Percentiles rank a stretch among this genome's conserved stretches.
Evolutionary conservation across 2,888 invertebrate genomes (phyloP).

Genomic region (Brachylomia viminalis): DNA sequence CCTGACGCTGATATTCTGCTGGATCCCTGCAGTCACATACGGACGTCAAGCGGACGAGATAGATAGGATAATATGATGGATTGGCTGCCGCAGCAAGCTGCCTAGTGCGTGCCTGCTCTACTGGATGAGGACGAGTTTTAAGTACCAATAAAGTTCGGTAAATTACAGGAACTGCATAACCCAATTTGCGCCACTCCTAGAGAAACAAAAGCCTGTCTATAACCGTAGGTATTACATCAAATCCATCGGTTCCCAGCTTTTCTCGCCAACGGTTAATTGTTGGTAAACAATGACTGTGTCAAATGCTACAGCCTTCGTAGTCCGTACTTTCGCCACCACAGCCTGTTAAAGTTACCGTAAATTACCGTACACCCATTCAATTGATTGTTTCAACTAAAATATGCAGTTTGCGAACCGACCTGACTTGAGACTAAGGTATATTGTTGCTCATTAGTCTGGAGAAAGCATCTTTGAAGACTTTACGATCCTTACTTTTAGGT

Average conservation of each 20-base stretch:
- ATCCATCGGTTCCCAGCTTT: slow-evolving; percentile 34
- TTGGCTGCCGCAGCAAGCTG: too few relatives aligned
- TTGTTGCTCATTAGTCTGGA: slow-evolving; percentile 39
- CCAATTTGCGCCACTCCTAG: neutral
- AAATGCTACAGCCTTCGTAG: slow-evolving; percentile 41
- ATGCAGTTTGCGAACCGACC: slow-evolving; percentile 37
- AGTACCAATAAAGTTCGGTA: neutral
- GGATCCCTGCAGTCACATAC: too few relatives aligned
- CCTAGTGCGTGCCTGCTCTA: too few relatives aligned
- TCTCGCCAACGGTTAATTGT: slow-evolving; percentile 26
- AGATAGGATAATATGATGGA: too few relatives aligned
- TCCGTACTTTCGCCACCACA: slow-evolving; percentile 48
- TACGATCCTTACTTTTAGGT: neutral
- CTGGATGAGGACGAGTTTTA: neutral
- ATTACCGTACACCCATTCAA: slow-evolving; percentile 52
- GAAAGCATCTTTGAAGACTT: slow-evolving; percentile 40
- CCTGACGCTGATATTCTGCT: too few relatives aligned
- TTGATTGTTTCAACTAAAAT: slow-evolving; percentile 50
- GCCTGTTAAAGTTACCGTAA: slow-evolving; percentile 53
- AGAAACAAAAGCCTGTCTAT: slow-evolving; percentile 16
- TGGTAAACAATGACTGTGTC: slow-evolving; percentile 54
- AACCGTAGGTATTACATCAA: slow-evolving; percentile 15
- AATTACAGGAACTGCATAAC: neutral
- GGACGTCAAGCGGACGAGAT: too few relatives aligned
- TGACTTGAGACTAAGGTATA: slow-evolving; percentile 18